Percentiles rank a stretch among this genome's conserved stretches.
phyloP scores from a whole-genome alignment of 2,888 invertebrate species.

The Ectropis crepuscularia region DNA sequence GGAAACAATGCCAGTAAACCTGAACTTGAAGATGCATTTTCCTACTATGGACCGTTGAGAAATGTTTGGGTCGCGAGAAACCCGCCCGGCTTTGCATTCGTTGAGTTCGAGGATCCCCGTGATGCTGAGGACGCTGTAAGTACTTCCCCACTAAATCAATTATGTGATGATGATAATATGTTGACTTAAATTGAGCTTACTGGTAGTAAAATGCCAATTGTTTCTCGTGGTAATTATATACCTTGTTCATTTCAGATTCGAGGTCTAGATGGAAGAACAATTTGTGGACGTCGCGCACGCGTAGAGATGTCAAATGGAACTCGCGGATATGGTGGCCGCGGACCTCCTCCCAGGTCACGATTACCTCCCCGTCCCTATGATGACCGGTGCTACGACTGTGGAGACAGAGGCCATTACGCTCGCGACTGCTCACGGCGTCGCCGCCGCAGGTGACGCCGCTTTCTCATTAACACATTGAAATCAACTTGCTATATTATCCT shows the following conservation, averaged over 20 bases:
- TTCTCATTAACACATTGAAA: slow-evolving; percentile 26
- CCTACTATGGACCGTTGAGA: slow-evolving; percentile 95
- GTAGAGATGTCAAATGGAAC: slow-evolving; percentile 97
- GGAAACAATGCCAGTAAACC: slow-evolving; percentile 96
- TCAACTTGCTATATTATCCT: slow-evolving; percentile 20
- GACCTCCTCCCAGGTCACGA: slow-evolving; percentile 85
- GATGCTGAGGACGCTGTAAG: slow-evolving; percentile 97
- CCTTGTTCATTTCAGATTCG: slow-evolving; percentile 62
- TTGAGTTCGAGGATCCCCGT: slow-evolving; percentile 96
- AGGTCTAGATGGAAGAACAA: slow-evolving; percentile 90
- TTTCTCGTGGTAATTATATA: too few relatives aligned
- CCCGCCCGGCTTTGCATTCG: slow-evolving; percentile 97
- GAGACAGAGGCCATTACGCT: slow-evolving; percentile 96
- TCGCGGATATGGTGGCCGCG: slow-evolving; percentile 82
- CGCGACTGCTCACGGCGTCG: slow-evolving; percentile 93
- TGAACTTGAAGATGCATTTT: slow-evolving; percentile 96
- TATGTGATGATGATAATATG: too few relatives aligned
- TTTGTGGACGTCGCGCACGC: slow-evolving; percentile 95
- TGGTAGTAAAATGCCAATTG: too few relatives aligned
- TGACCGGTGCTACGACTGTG: slow-evolving; percentile 97
- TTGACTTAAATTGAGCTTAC: too few relatives aligned
- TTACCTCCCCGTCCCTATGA: slow-evolving; percentile 94
- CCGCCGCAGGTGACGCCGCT: slow-evolving; percentile 77
- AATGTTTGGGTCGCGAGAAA: slow-evolving; percentile 99
- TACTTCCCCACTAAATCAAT: slow-evolving; percentile 15